These are phyloP conservation scores for Montipora capitata DNA, from an alignment of 92 coral and sea anemone genomes.

Conservation along the genomic window DNA sequence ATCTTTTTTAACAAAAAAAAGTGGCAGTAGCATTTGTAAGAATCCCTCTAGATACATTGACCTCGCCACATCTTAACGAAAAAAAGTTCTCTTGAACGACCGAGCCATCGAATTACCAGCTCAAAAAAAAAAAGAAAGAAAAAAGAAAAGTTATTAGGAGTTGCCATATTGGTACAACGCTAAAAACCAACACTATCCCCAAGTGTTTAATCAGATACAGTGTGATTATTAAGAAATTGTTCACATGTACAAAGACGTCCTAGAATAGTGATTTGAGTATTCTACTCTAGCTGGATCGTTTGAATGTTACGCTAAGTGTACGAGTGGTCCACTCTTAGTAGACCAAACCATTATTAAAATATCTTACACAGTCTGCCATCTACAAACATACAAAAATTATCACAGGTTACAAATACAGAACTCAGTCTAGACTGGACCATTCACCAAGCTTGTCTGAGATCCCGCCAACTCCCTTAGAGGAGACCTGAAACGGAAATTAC, in stretches of 20 bases:
- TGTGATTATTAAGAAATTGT: conserved; percentile 9
- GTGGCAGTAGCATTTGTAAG: background rate
- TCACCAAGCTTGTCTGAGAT: conserved; percentile 75
- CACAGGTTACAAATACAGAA: conserved; percentile 18
- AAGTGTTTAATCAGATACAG: background rate
- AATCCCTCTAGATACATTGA: background rate
- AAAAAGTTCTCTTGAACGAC: conserved; percentile 5
- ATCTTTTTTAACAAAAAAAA: too few relatives aligned
- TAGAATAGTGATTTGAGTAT: conserved; percentile 12
- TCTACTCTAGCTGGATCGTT: conserved; percentile 3
- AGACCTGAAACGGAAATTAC: conserved; percentile 34
- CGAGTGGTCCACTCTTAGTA: conserved; percentile 21
- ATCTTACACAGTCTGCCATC: conserved; percentile 42
- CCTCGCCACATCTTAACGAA: background rate
- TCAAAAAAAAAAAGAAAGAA: background rate
- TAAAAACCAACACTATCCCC: conserved; percentile 11
- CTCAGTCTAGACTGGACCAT: conserved; percentile 79
- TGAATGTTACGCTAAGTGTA: background rate
- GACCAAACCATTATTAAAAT: conserved; percentile 44
- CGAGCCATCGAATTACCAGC: background rate
- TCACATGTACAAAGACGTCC: conserved; percentile 31
- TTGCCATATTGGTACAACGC: background rate
- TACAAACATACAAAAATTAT: conserved; percentile 54
- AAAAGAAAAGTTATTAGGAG: background rate
- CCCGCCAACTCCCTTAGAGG: conserved; percentile 58